phyloP scores from a whole-genome alignment of 2,113 vertebrate species.

The Zosterops japonicus region DNA sequence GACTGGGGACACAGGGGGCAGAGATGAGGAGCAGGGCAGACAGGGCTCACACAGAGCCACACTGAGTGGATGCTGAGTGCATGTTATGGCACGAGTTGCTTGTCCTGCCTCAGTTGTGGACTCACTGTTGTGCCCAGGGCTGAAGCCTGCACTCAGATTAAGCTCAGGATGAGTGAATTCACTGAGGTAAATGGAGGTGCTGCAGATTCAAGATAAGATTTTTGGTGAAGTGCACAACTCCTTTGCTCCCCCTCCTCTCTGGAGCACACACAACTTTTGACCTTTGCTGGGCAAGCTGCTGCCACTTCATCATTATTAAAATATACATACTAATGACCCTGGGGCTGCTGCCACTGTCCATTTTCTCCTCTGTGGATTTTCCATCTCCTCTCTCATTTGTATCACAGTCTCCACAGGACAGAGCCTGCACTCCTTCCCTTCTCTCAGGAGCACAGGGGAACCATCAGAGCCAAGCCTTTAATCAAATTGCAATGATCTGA shows the following conservation, averaged over 20 bases:
- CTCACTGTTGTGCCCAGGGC: not conserved
- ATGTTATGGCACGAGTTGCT: accelerated
- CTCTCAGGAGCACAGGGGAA: not conserved
- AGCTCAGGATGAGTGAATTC: not conserved
- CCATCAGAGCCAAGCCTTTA: slow-evolving; percentile 4
- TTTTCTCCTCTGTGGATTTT: not conserved
- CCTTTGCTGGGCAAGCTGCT: not conserved
- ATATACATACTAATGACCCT: not conserved
- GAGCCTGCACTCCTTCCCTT: not conserved
- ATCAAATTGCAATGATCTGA: not conserved
- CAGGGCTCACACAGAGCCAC: not conserved
- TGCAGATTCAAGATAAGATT: not conserved
- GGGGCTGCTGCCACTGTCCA: not conserved
- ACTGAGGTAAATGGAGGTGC: not conserved
- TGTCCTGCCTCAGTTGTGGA: not conserved
- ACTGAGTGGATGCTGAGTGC: not conserved
- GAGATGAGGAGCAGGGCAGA: not conserved
- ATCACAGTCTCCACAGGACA: not conserved
- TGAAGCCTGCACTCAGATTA: not conserved
- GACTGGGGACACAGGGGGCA: not conserved
- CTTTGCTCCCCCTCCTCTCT: not conserved
- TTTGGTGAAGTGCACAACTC: not conserved
- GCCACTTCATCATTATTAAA: not conserved
- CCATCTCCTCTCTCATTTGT: not conserved
- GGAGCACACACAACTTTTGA: not conserved